A percentile compares a stretch with the other conserved stretches of the same genome.
Conservation (phyloP, 2,113 vertebrate genomes). For the Merops nubicus region DNA sequence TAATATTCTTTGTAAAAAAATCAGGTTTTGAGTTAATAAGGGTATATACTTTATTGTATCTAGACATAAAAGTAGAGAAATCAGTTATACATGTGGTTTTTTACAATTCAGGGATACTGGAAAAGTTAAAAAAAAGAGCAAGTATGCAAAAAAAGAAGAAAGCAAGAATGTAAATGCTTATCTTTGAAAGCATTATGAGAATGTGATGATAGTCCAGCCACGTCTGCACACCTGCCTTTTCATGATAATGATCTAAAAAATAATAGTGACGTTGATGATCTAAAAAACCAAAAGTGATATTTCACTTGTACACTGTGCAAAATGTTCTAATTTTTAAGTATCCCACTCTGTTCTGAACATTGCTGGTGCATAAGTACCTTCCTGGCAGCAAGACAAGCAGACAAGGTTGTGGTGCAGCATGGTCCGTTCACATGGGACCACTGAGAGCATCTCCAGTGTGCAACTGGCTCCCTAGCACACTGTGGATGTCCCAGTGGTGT, state of each 20-base stretch:
- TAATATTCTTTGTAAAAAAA: not conserved
- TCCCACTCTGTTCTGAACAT: not conserved
- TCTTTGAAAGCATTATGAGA: not conserved
- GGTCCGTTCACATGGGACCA: not conserved
- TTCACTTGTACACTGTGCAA: not conserved
- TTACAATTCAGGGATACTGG: not conserved
- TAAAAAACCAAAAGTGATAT: not conserved
- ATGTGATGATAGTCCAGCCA: not conserved
- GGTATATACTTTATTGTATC: not conserved
- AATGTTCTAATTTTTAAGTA: not conserved
- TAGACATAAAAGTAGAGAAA: not conserved
- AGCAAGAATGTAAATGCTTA: not conserved
- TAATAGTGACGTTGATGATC: not conserved
- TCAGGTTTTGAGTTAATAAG: not conserved
- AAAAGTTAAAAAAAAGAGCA: not conserved
- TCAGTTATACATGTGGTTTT: not conserved
- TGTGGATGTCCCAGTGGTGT: not conserved
- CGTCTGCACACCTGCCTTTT: not conserved
- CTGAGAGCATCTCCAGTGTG: not conserved
- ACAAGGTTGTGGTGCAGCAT: accelerated
- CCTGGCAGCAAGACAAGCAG: not conserved
- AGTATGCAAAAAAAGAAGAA: not conserved
- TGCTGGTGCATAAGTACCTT: not conserved
- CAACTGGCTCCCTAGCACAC: not conserved
- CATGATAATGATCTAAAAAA: not conserved